Evolutionary conservation across 2,888 invertebrate genomes (phyloP), one percentile per base, ranked within the genome.

Genomic region (Melolontha melolontha): DNA sequence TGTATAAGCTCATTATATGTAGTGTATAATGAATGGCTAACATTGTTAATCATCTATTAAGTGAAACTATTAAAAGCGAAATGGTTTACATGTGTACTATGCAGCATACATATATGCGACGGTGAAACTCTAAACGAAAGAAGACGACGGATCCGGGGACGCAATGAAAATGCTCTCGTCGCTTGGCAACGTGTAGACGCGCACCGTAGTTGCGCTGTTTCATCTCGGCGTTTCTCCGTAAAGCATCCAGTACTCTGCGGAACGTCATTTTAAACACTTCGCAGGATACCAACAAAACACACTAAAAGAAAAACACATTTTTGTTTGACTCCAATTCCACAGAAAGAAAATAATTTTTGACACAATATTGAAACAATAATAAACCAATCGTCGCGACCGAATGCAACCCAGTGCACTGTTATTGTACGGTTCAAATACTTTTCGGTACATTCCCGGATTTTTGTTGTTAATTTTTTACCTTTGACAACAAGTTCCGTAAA

Each of bases 201-300:
- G 74, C 74, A 72, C 73, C 71, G 76, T 74, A 76, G 75, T 73
- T 75, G 76, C 75, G 75, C 75, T 72, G 68, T 73, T 66, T 69
- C 69, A 44, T 59, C 59, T 44, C 44, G 47, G 5, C 44, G 44
- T 29, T 42, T 29, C 8, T 42, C 34, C 6, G 34, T 34, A 34
- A 62, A 68, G 69, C 72, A 73, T 74, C 71, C 75, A 75, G 76
- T 77, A 71, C 72, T 73, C 72, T 68, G 51, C 71, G 65, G 70
- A 65, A 68, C 72, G 72, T 71, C 72, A 54, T 63, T 29, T 55
- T 63, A 67, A 57, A 42, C 66, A 67, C 66, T 66, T 59, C 27
- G 44, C 22, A 22, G 47, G 7, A 47, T 16, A 44, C 29, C 40
- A 14, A 29, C 44, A 14, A 12, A 29, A 44, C 29, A 27, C 27